Percentiles rank a stretch among this genome's conserved stretches.
phyloP scores from a whole-genome alignment of 2,797 vertebrate genomes.

The Cuniculus paca region DNA sequence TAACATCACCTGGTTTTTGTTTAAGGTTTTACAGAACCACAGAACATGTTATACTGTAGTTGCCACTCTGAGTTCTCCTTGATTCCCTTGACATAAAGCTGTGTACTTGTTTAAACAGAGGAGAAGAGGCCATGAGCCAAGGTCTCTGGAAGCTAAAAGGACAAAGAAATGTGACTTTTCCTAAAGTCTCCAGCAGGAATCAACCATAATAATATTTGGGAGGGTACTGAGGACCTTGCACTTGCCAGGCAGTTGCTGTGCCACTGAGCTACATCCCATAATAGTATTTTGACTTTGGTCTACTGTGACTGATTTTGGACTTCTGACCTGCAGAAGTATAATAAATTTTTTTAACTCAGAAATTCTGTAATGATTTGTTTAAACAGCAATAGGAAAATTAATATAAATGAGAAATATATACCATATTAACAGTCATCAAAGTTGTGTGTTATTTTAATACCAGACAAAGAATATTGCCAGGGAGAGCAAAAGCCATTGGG shows the following conservation, averaged over 20 bases:
- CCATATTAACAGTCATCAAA: not conserved
- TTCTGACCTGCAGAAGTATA: constrained; percentile 8
- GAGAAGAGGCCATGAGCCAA: not conserved
- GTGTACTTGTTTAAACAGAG: not conserved
- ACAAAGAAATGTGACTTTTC: not conserved
- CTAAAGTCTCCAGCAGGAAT: not conserved
- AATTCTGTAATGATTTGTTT: constrained; percentile 15
- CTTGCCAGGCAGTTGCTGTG: no score
- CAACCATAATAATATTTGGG: not conserved
- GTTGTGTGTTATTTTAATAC: constrained; percentile 9
- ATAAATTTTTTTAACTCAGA: constrained; percentile 10
- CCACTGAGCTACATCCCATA: not conserved
- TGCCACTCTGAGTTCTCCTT: not conserved
- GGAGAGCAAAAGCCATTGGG: not conserved
- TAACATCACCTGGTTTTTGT: not conserved
- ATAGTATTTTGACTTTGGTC: not conserved
- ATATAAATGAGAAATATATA: not conserved
- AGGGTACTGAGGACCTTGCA: no score
- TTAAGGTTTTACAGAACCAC: not conserved
- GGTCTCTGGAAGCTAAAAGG: not conserved
- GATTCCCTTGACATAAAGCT: not conserved
- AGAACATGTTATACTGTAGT: not conserved
- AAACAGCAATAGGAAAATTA: not conserved
- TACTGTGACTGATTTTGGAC: not conserved
- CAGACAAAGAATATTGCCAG: not conserved